Base-by-base conservation (phyloP, 2,113 vertebrate species). In the Athene noctua region DNA sequence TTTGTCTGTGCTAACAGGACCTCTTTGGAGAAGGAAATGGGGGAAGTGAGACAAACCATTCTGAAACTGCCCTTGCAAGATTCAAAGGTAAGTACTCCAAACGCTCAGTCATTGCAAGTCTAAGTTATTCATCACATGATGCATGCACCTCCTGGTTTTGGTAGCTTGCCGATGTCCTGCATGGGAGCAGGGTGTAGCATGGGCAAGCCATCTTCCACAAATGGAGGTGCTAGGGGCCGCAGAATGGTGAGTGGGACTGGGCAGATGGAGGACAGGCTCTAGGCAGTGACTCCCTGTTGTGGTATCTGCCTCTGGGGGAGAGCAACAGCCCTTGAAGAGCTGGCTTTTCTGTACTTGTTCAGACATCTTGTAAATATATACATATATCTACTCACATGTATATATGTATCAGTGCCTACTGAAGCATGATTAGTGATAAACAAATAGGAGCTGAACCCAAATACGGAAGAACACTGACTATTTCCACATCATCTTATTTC, bases 11-110 rank as follows among this genome's bases (percentile, higher is more conserved):
- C 90, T 97, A 98, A 96, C 82, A 80, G 84, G 79, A 90, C 97
- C 95, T 96, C 97, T 98, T 97, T 97, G 97, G 94, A 95, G 83
- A 94, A 98, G 96, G 94, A 98, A 97, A 98, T 40, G 79, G 51
- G 63, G 54, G 25, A 90, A 95, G 68, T 21, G 51, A 93, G 77
- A 92, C 70, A 91, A 96, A 54, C 34, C 26, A 1, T 75, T 93
- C 62, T 86, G 83, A 93, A 95, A 86, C 15, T 65, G 19, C 44
- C 66, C 61, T 46, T 67, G 54, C 19, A 83, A 80, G 80, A 80
- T 74, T 74, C 87, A 67, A 75, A 70, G n/a, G 52, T 36, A 65
- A 80, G 42, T 54, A 42, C 6, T 59, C 44, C 27, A n/a, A 57
- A 51, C 0, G 4, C 19, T 85, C 77, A n/a, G 57, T 38, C 57